Conservation (phyloP, 1,140 invertebrate genomes). For the Bombus sibiricus region DNA sequence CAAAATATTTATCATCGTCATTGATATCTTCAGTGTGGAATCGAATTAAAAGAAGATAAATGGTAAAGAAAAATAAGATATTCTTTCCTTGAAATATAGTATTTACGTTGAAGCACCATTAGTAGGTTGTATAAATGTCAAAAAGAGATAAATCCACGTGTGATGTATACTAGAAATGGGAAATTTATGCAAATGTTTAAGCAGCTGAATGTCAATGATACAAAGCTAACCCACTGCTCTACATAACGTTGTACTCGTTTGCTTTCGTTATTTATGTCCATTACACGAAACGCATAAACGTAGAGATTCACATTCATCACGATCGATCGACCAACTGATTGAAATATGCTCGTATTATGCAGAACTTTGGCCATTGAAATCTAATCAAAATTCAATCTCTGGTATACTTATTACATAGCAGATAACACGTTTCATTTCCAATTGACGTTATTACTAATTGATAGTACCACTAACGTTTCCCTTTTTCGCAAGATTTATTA, state of each 20-base stretch:
- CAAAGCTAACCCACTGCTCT: slow-evolving; percentile 17
- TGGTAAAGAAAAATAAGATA: neutral
- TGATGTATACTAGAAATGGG: neutral
- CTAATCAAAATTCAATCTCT: neutral
- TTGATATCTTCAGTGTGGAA: neutral
- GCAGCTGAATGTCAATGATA: slow-evolving; percentile 30
- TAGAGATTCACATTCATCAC: neutral
- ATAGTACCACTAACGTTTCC: neutral
- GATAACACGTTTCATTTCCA: neutral
- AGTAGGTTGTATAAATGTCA: neutral
- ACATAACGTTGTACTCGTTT: neutral
- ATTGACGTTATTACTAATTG: neutral
- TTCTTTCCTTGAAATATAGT: neutral
- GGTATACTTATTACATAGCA: neutral
- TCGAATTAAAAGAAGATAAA: neutral
- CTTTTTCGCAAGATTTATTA: neutral
- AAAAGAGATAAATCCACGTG: neutral
- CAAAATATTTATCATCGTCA: too few relatives aligned
- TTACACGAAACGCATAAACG: neutral
- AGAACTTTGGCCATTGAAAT: neutral
- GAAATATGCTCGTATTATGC: neutral
- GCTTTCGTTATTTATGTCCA: neutral
- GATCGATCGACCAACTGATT: neutral
- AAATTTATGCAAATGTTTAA: slow-evolving; percentile 22
- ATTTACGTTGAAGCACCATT: neutral